These are phyloP conservation scores for Drosophila quadrilineata DNA, from an alignment of 1,140 invertebrate genomes.

Conservation along the genomic window DNA sequence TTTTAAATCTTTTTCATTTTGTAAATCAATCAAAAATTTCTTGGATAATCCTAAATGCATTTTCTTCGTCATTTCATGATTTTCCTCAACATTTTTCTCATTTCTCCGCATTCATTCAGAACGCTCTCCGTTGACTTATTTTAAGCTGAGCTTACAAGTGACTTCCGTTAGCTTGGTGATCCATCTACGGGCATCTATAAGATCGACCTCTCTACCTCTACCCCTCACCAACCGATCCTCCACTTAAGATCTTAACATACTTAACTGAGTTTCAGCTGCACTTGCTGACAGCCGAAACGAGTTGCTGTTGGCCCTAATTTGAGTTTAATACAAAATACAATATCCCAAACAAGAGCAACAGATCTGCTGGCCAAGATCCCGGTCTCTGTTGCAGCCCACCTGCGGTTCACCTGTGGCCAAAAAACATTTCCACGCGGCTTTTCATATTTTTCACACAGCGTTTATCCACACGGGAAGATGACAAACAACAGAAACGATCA, in stretches of 20 bases:
- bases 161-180: constrained; percentile 35
- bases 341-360: constrained; percentile 5
- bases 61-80: too few relatives aligned
- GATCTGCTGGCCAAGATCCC: too few relatives aligned
- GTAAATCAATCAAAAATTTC: too few relatives aligned
- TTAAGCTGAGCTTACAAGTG: constrained; percentile 31
- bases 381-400: constrained; percentile 26
- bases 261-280: constrained; percentile 23
- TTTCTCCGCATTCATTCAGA: not conserved
- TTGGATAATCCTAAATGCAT: too few relatives aligned
- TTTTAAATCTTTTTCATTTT: too few relatives aligned
- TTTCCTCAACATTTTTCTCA: too few relatives aligned
- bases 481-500: constrained; percentile 43
- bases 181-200: constrained; percentile 8
- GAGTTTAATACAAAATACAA: constrained; percentile 57
- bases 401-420: constrained; percentile 1
- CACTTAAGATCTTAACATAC: too few relatives aligned
- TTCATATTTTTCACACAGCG: constrained; percentile 31
- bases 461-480: constrained; percentile 9
- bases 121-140: not conserved
- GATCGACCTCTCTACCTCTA: constrained; percentile 13
- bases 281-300: constrained; percentile 49
- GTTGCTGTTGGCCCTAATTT: constrained; percentile 41
- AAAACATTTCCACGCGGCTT: constrained; percentile 41
- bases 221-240: not conserved